Evolutionary conservation across 2,797 vertebrate genomes (phyloP).

Genomic region (Glyptemys insculpta): DNA sequence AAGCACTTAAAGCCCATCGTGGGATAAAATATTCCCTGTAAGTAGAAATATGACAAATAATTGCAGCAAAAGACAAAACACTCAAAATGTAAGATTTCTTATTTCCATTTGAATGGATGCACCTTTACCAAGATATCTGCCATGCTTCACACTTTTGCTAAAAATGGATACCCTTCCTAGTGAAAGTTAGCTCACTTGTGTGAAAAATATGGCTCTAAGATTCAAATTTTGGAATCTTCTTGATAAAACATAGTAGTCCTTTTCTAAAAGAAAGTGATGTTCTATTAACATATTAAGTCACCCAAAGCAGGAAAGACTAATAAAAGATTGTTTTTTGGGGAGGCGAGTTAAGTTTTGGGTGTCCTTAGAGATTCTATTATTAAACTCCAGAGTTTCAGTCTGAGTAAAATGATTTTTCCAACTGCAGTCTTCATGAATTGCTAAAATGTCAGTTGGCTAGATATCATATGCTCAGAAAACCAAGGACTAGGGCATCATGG

Average conservation of each 20-base stretch:
- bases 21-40: not conserved
- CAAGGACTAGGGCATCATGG: not conserved
- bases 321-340: not conserved
- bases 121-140: not conserved
- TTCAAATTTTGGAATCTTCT: not conserved
- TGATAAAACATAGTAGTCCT: not conserved
- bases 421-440: not conserved
- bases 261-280: not conserved
- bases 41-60: not conserved
- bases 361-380: accelerated
- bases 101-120: not conserved
- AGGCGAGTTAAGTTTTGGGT: not conserved
- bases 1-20: not conserved
- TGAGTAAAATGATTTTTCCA: not conserved
- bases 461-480: not conserved
- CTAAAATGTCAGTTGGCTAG: not conserved
- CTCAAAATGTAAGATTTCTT: not conserved
- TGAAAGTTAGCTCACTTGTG: not conserved
- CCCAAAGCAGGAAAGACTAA: not conserved
- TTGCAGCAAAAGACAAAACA: not conserved
- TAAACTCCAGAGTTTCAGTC: not conserved
- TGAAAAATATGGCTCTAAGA: not conserved
- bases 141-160: not conserved
- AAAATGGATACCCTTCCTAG: accelerated
- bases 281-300: not conserved